phyloP scores from a whole-genome alignment of 2,888 invertebrate genomes.

The Acanthopleura granulata region DNA sequence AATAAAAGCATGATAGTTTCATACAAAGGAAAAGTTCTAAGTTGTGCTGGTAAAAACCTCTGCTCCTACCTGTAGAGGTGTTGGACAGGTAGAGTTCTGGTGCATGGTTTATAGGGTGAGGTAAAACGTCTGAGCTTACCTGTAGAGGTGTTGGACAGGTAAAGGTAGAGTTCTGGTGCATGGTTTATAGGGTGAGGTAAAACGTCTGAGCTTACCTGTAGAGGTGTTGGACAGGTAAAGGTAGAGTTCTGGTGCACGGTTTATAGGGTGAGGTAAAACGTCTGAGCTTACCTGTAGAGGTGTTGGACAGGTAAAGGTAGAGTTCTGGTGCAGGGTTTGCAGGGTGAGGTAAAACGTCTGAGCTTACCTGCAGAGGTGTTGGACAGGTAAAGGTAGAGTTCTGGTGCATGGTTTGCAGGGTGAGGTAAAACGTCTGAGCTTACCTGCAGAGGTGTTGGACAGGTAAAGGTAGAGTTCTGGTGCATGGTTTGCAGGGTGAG shows the following conservation, averaged over 20 bases:
- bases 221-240: constrained; percentile 87
- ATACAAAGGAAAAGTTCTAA: constrained; percentile 92
- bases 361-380: constrained; percentile 83
- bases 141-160: constrained; percentile 73
- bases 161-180: too few species aligned
- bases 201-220: too few species aligned
- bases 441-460: constrained; percentile 76
- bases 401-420: constrained; percentile 89
- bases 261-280: constrained; percentile 81
- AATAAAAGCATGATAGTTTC: too few species aligned
- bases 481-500: constrained; percentile 86
- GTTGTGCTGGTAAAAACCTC: constrained; percentile 84
- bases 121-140: constrained; percentile 82
- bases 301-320: constrained; percentile 49
- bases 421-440: constrained; percentile 78
- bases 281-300: constrained; percentile 77
- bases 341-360: constrained; percentile 73
- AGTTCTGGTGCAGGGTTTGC: constrained; percentile 70
- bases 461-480: constrained; percentile 94
- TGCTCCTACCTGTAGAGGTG: constrained; percentile 81
- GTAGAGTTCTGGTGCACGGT: constrained; percentile 93
- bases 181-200: constrained; percentile 65
- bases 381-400: constrained; percentile 92
- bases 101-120: constrained; percentile 87
- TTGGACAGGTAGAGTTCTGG: constrained; percentile 91